A percentile compares a stretch with the other conserved stretches of the same genome.
Conservation (phyloP, 2,888 invertebrate species). For the Entomobrya multifasciata region DNA sequence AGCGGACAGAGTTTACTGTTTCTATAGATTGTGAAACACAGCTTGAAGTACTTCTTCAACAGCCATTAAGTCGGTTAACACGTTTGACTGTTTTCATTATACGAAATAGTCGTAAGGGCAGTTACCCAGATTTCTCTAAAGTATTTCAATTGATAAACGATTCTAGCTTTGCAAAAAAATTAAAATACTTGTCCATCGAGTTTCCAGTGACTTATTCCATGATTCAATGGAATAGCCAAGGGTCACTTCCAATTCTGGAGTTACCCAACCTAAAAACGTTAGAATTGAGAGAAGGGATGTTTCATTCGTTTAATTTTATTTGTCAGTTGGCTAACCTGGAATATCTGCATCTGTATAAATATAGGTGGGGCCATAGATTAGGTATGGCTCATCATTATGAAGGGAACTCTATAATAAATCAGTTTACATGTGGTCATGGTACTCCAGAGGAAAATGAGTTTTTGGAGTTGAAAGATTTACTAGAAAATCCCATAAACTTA, state of each 20-base stretch:
- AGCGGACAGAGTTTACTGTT: background rate
- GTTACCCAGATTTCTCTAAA: background rate
- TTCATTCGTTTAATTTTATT: constrained; percentile 8
- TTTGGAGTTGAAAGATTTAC: background rate
- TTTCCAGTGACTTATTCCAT: background rate
- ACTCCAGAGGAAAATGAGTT: background rate
- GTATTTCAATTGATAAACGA: background rate
- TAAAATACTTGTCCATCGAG: background rate
- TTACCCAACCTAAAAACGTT: background rate
- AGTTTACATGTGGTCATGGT: too few species aligned
- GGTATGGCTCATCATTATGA: background rate
- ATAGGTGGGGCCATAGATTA: background rate
- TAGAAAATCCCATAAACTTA: background rate
- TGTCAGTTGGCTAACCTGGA: background rate
- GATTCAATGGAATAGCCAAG: constrained; percentile 6
- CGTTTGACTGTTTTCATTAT: background rate
- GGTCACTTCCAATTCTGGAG: background rate
- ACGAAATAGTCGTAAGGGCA: background rate
- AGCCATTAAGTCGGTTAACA: background rate
- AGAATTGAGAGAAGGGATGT: background rate
- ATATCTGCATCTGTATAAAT: background rate
- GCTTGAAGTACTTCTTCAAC: background rate
- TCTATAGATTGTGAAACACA: background rate
- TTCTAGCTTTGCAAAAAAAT: background rate
- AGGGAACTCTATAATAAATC: background rate